Percentiles rank a stretch among this genome's conserved stretches.
These are phyloP conservation scores for Drosophila eohydei DNA, from an alignment of 2,888 invertebrate genomes.

Conservation along the genomic window DNA sequence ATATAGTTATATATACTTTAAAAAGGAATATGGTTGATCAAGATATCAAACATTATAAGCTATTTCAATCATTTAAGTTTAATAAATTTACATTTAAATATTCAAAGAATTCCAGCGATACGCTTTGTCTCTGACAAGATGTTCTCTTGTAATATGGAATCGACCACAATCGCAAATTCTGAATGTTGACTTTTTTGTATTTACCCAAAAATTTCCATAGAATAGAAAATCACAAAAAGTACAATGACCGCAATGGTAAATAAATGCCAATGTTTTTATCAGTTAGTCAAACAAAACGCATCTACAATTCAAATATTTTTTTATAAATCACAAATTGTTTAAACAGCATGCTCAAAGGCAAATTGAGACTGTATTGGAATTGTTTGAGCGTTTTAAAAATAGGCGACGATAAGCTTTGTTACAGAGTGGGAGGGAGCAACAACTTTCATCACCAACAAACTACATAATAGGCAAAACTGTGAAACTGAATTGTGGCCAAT, in stretches of 20 bases:
- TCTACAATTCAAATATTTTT: conserved; percentile 67
- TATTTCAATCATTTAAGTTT: background rate
- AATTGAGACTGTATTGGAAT: conserved; percentile 11
- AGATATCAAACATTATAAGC: no score
- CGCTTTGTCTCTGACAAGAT: background rate
- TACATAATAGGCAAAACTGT: background rate
- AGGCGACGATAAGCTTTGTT: conserved; percentile 44
- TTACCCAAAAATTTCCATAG: conserved; percentile 48
- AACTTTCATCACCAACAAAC: background rate
- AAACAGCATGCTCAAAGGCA: conserved; percentile 14
- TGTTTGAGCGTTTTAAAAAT: conserved; percentile 21
- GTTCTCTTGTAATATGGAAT: background rate
- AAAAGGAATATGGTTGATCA: no score
- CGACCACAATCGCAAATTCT: conserved; percentile 1
- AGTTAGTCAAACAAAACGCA: conserved; percentile 48
- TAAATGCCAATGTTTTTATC: conserved; percentile 59
- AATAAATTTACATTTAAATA: background rate
- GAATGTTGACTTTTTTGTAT: conserved; percentile 13
- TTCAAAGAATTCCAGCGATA: background rate
- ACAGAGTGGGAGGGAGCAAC: background rate
- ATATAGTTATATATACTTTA: no score
- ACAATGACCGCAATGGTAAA: conserved; percentile 61
- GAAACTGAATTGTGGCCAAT: background rate
- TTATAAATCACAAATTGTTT: conserved; percentile 41
- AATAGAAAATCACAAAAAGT: conserved; percentile 44